A percentile compares a stretch with the other conserved stretches of the same genome.
Evolutionary conservation across 92 coral and sea anemone species (phyloP).

Genomic region (Umimayanthus chanpuru): DNA sequence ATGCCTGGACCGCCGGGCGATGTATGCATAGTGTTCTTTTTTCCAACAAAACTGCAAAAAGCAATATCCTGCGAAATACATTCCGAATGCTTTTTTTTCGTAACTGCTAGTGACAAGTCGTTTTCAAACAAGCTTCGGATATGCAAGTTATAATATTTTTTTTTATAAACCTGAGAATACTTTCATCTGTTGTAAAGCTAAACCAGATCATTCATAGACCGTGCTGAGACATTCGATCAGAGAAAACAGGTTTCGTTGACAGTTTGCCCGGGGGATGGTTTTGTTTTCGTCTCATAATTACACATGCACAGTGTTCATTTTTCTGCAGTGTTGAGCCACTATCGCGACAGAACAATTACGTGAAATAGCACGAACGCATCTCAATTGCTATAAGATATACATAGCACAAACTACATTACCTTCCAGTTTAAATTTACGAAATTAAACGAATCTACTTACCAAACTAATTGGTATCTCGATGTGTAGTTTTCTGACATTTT

Average conservation of each 20-base stretch:
- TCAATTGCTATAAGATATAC: background rate
- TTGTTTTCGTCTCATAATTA: background rate
- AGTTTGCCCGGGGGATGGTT: conserved; percentile 3
- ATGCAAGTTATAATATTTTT: background rate
- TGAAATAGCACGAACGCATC: conserved; percentile 1
- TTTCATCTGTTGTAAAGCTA: background rate
- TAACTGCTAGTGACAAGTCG: too few species aligned
- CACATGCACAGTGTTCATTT: background rate
- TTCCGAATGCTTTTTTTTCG: background rate
- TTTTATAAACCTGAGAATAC: background rate
- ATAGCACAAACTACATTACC: background rate
- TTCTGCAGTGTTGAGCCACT: conserved; percentile 21
- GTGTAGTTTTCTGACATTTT: background rate
- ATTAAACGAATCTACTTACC: background rate
- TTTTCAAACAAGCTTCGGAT: background rate
- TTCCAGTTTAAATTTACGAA: background rate
- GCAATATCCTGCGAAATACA: background rate
- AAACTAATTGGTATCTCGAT: background rate
- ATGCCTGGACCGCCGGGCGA: conserved; percentile 3
- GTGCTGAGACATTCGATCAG: background rate
- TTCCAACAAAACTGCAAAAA: too few species aligned
- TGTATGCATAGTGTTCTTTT: background rate
- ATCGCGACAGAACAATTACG: background rate
- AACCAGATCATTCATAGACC: background rate
- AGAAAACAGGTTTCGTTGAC: background rate